Conservation (phyloP, 2,113 vertebrate genomes). For the Etheostoma spectabile region DNA sequence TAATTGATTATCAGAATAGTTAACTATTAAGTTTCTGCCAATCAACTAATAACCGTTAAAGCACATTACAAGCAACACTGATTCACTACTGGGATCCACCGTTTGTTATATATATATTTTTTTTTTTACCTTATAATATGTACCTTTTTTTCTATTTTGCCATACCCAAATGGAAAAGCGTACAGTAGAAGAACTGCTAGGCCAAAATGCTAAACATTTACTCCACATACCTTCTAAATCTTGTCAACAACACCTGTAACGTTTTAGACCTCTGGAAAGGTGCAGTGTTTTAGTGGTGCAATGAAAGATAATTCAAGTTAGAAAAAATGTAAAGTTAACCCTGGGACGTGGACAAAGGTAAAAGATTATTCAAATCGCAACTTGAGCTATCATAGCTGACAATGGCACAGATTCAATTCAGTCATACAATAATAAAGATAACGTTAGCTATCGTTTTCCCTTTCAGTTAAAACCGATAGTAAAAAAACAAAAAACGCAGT, state of each 20-base stretch:
- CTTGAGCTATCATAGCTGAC: neutral
- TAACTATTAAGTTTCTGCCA: neutral
- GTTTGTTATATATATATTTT: neutral
- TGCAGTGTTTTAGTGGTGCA: too few relatives aligned
- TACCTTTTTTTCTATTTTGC: too few relatives aligned
- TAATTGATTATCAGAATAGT: neutral
- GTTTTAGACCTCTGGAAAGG: too few relatives aligned
- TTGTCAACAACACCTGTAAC: too few relatives aligned
- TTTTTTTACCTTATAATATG: too few relatives aligned
- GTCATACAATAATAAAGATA: neutral
- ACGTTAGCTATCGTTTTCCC: conserved; percentile 14
- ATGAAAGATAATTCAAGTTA: neutral
- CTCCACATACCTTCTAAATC: too few relatives aligned
- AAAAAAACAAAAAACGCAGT: neutral
- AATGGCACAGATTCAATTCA: conserved; percentile 6
- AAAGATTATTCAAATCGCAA: neutral
- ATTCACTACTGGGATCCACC: neutral
- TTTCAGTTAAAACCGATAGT: neutral
- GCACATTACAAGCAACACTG: too few relatives aligned
- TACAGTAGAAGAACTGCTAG: too few relatives aligned
- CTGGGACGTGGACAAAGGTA: neutral
- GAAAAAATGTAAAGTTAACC: neutral
- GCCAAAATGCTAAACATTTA: too few relatives aligned
- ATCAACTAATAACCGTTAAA: neutral
- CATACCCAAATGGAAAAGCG: too few relatives aligned